Base-by-base conservation (phyloP, 2,888 invertebrate genomes). In the Synergus itoensis region DNA sequence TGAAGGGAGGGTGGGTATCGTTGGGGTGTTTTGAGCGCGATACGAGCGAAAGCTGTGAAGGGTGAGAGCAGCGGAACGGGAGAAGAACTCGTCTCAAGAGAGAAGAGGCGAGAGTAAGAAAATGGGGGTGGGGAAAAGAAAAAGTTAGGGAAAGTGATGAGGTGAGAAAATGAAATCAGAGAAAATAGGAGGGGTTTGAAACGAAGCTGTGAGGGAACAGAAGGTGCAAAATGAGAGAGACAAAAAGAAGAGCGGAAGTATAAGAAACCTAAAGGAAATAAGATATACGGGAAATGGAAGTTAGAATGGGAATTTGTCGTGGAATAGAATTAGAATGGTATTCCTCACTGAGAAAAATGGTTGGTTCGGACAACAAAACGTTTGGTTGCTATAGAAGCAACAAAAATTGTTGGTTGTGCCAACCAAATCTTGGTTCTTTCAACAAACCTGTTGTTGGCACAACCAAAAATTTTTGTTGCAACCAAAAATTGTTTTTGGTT, bases 111-210 rank as follows among this genome's bases (percentile, higher is more conserved):
- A 53, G 67, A 77, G 21, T 69, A 45, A 18, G 57, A 40, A 53
- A 28, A 65, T 63, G 63, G 92, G 92, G 92, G 92, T 91, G 92
- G 90, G 89, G 91, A 92, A 18, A 18, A 91, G 81, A 92, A 75
- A 77, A 77, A 80, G 81, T 40, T 65, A 76, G 77, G 77, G 36
- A 78, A 77, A 79, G 77, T 83, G 60, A 21, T 12, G 60, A 12
- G 4, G 53, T 18, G 64, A 73, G 18, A 9, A 60, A 60, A 18
- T 18, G 60, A 18, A 4, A 28, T 63, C 16, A 14, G 63, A 63
- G 36, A 18, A 41, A 65, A n/a, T 9, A 41, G 8, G n/a, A 16
- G 3, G n/a, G 8, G n/a, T 40, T 14, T 8, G 16, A 36, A 36
- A 40, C 28, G 9, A 16, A 60, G n/a, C 40, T 64, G 14, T n/a